Percentiles rank a stretch among this genome's conserved stretches.
These are phyloP conservation scores for Idaea straminata DNA, from an alignment of 2,888 invertebrate species.

Conservation along the genomic window DNA sequence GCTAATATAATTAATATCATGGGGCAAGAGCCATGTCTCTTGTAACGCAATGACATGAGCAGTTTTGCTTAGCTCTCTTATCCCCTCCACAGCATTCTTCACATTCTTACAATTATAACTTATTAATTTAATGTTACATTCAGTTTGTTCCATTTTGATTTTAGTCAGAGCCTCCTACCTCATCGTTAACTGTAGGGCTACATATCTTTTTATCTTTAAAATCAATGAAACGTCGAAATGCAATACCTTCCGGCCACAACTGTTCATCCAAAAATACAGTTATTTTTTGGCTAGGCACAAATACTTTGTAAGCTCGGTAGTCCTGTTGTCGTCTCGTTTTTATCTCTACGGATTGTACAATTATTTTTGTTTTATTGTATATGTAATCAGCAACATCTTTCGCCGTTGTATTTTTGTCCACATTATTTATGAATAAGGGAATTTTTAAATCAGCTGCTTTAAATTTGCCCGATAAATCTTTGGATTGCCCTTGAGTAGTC, in stretches of 20 bases:
- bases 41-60: constrained; percentile 27
- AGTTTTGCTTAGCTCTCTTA: constrained; percentile 20
- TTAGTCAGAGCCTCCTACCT: neutral
- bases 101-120: constrained; percentile 32
- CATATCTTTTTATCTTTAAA: constrained; percentile 8
- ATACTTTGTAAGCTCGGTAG: constrained; percentile 27
- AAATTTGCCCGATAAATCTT: constrained; percentile 3
- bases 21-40: constrained; percentile 30
- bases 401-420: constrained; percentile 5
- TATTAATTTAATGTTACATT: constrained; percentile 14
- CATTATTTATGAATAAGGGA: constrained; percentile 12
- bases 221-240: constrained; percentile 25
- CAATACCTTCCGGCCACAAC: constrained; percentile 30
- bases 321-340: constrained; percentile 12
- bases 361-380: constrained; percentile 3
- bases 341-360: constrained; percentile 23
- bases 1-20: constrained; percentile 25
- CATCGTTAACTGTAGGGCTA: neutral
- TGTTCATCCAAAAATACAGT: constrained; percentile 20
- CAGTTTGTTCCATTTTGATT: constrained; percentile 3
- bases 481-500: constrained; percentile 7
- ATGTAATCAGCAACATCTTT: constrained; percentile 14
- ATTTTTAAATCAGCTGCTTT: constrained; percentile 4
- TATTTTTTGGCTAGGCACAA: constrained; percentile 23
- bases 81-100: constrained; percentile 23